Conservation (phyloP, 2,797 vertebrate genomes). For the Mastacembelus armatus region DNA sequence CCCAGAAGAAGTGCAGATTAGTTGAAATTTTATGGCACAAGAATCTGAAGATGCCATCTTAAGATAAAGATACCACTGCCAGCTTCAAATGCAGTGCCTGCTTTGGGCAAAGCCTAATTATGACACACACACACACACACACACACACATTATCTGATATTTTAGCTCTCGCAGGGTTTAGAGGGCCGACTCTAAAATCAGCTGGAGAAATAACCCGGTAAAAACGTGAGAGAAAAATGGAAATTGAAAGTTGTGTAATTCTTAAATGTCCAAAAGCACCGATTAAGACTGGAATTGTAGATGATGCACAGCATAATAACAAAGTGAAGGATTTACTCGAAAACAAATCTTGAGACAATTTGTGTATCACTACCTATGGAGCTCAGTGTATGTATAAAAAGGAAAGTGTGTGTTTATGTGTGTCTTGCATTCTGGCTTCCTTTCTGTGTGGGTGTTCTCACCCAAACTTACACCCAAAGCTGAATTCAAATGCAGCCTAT, state of each 20-base stretch:
- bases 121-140: not conserved
- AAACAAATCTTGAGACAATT: no score
- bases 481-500: slow-evolving; percentile 43
- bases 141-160: no score
- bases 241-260: not conserved
- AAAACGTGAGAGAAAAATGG: not conserved
- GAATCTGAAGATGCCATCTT: not conserved
- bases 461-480: no score
- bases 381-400: not conserved
- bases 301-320: not conserved
- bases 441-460: slow-evolving; percentile 31
- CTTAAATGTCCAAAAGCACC: not conserved
- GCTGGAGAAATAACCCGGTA: slow-evolving; percentile 2
- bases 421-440: slow-evolving; percentile 9
- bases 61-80: not conserved
- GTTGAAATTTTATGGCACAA: not conserved
- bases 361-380: not conserved
- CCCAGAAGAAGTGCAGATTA: not conserved
- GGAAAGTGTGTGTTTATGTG: not conserved
- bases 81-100: not conserved
- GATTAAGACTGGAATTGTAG: not conserved
- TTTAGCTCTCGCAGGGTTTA: not conserved
- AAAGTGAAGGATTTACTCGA: not conserved
- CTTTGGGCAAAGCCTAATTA: not conserved
- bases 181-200: not conserved